Conservation (phyloP, 2,888 invertebrate species). For the Taphrorychus bicolor region DNA sequence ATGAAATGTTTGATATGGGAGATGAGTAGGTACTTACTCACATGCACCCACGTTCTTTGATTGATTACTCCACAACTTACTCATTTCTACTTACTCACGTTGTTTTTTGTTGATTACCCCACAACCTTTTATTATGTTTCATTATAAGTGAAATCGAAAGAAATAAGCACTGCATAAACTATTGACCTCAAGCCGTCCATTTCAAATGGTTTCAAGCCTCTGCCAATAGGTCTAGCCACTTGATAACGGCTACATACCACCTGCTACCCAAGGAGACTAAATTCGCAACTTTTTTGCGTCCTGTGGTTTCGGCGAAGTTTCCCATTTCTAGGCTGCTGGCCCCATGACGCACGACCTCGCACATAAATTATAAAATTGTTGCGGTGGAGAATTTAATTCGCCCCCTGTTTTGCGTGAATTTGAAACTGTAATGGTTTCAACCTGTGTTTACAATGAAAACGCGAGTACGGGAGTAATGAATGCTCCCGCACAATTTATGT, state of each 20-base stretch:
- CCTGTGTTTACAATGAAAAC: constrained; percentile 7
- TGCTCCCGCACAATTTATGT: not conserved
- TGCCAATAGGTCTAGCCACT: too few species aligned
- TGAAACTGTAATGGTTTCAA: constrained; percentile 15
- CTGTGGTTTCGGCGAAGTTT: not conserved
- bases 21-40: too few species aligned
- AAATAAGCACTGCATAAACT: too few species aligned
- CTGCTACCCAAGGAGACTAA: constrained; percentile 7
- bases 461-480: constrained; percentile 6
- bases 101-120: too few species aligned
- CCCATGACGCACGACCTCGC: not conserved
- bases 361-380: constrained; percentile 20
- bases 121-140: too few species aligned
- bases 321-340: not conserved
- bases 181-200: too few species aligned
- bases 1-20: too few species aligned
- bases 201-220: too few species aligned
- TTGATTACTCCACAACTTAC: too few species aligned
- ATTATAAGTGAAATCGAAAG: too few species aligned
- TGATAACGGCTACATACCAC: not conserved
- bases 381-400: constrained; percentile 18
- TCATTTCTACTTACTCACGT: too few species aligned
- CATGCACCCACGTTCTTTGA: too few species aligned
- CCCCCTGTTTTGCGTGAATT: constrained; percentile 18
- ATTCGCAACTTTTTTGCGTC: constrained; percentile 16